A percentile compares a stretch with the other conserved stretches of the same genome.
Evolutionary conservation across 2,888 invertebrate genomes (phyloP).

Genomic region (Mamestra brassicae): DNA sequence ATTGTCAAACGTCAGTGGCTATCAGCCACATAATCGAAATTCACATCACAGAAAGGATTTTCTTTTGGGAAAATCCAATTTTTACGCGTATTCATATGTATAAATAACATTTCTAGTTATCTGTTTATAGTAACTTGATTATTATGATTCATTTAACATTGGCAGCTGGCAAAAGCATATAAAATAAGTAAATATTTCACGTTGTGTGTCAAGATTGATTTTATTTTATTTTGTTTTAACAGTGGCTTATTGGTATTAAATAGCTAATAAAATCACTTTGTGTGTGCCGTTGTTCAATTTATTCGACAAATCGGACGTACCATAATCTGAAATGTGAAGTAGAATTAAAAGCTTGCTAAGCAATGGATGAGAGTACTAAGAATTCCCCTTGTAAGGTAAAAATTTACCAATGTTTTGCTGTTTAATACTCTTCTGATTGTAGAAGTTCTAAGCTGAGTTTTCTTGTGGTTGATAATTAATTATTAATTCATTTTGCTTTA

Average conservation of each 20-base stretch:
- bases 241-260: constrained; percentile 89
- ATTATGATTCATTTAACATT: constrained; percentile 66
- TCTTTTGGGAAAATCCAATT: constrained; percentile 72
- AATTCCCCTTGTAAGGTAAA: constrained; percentile 90
- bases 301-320: constrained; percentile 79
- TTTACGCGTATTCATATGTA: constrained; percentile 40
- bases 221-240: constrained; percentile 87
- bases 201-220: constrained; percentile 87
- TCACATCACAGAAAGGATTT: constrained; percentile 63
- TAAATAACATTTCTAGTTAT: constrained; percentile 44
- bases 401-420: constrained; percentile 79
- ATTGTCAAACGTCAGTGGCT: constrained; percentile 54
- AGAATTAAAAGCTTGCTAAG: constrained; percentile 81
- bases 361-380: constrained; percentile 88
- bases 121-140: constrained; percentile 50
- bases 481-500: constrained; percentile 62
- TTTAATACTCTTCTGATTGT: constrained; percentile 70
- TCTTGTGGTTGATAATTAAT: constrained; percentile 59
- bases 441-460: constrained; percentile 67
- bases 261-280: constrained; percentile 86
- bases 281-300: constrained; percentile 82
- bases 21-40: constrained; percentile 71
- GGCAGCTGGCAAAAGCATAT: constrained; percentile 72
- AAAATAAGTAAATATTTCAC: constrained; percentile 85
- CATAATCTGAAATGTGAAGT: constrained; percentile 87